Conservation (phyloP, 2,888 invertebrate genomes). For the Pogonocherus hispidulus region DNA sequence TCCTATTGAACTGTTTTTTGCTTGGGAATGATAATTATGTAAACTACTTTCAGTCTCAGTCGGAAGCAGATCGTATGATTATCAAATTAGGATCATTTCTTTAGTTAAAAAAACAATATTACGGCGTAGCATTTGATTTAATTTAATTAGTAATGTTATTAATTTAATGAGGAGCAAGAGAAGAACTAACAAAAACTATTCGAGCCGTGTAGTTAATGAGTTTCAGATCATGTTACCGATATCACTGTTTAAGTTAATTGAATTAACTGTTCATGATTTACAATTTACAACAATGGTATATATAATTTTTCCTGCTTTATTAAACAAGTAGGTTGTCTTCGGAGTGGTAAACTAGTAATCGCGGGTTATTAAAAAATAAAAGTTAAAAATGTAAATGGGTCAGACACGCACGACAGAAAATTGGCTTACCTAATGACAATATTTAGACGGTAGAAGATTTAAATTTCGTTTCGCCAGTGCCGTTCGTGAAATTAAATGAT, state of each 20-base stretch:
- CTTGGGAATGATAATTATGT: neutral
- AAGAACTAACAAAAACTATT: neutral
- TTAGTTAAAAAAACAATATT: neutral
- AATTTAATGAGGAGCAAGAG: neutral
- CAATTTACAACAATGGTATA: neutral
- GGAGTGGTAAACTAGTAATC: neutral
- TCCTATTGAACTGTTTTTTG: neutral
- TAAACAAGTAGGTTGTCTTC: constrained; percentile 7
- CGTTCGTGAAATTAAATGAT: neutral
- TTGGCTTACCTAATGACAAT: constrained; percentile 2
- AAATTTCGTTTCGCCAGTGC: neutral
- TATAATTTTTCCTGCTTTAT: constrained; percentile 12
- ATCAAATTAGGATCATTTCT: neutral
- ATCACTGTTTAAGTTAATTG: constrained; percentile 1
- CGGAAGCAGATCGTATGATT: neutral
- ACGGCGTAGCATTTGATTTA: neutral
- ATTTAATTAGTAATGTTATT: neutral
- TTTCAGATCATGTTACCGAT: neutral
- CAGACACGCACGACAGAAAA: neutral
- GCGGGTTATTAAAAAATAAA: constrained; percentile 6
- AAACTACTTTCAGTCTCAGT: neutral
- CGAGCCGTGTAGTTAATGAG: neutral
- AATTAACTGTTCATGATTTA: constrained; percentile 1
- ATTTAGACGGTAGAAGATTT: neutral
- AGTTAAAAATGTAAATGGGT: neutral